Base-by-base conservation (phyloP, 2,888 invertebrate species). In the Stenurella melanura region DNA sequence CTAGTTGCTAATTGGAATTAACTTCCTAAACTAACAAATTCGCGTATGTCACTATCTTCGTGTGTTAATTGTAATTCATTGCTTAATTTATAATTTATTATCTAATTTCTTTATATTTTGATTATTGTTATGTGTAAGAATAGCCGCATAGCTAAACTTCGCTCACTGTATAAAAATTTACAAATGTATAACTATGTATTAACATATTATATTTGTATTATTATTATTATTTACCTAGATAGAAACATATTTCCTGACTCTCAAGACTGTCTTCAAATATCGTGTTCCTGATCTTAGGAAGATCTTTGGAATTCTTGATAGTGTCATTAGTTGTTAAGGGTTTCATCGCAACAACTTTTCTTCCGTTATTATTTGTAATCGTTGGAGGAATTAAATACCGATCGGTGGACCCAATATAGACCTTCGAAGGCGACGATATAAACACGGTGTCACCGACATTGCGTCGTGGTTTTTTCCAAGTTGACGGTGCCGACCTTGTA, bases 401-500 rank as follows among this genome's bases (percentile, higher is more conserved):
- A 50, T 87, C 87, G 19, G 66, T 76, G 74, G 79, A 86, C 58
- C 86, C 86, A 21, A 93, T 88, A 86, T 92, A 92, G 73, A 93
- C 90, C 83, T 87, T 91, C 73, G 92, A 91, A 60, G 92, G 90
- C 26, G 92, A 93, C 18, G 92, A 90, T 83, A 93, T 90, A 82
- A 89, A 92, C 78, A 93, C 93, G 89, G 91, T 91, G 87, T 93
- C 93, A 85, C 92, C 93, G 83, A 92, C 91, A 86, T 92, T 91
- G 86, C 91, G 89, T 83, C 92, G 90, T 73, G 91, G 90, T 84
- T 64, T 75, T 54, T 72, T 75, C 56, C 50, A 50, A 5, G 50
- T 50, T 50, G 50, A 50, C n/a, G 50, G 50, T n/a, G 50, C 50
- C 6, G 50, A 50, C 50, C 50, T 50, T 50, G 50, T 50, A n/a